These are phyloP conservation scores for Leuctra nigra DNA, from an alignment of 2,888 invertebrate genomes.

Conservation along the genomic window DNA sequence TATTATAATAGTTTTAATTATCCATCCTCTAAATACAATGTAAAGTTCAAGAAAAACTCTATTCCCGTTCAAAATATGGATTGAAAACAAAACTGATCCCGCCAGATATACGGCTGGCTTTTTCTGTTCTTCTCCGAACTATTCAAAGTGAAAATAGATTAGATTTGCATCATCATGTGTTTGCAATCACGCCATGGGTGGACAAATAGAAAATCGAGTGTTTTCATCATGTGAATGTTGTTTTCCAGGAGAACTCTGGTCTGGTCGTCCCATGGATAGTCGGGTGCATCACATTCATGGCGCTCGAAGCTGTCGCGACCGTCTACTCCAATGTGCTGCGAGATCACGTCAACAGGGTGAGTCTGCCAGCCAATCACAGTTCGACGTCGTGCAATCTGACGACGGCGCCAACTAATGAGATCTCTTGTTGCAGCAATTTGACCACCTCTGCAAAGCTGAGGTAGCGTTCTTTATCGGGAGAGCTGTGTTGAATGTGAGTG, in stretches of 20 bases:
- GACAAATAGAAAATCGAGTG: no score
- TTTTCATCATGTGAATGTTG: slow-evolving; percentile 24
- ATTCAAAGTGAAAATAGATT: no score
- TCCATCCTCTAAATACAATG: no score
- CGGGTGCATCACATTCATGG: slow-evolving; percentile 73
- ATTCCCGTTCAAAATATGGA: no score
- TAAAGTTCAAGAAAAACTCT: no score
- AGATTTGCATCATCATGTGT: no score
- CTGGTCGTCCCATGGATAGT: slow-evolving; percentile 73
- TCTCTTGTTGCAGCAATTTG: slow-evolving; percentile 60
- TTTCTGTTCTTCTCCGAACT: no score
- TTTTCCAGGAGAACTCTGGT: slow-evolving; percentile 63
- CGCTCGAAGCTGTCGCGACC: slow-evolving; percentile 72
- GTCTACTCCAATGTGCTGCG: slow-evolving; percentile 74
- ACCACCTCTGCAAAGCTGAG: slow-evolving; percentile 70
- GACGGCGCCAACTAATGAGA: not conserved
- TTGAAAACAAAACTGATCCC: no score
- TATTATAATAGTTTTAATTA: no score
- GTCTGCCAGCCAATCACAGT: slow-evolving; percentile 31
- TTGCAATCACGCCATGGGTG: no score
- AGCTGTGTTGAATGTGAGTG: slow-evolving; percentile 67
- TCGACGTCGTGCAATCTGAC: no score
- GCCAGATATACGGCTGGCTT: no score
- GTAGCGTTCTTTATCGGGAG: slow-evolving; percentile 67
- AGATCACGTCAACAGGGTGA: slow-evolving; percentile 75